Evolutionary conservation across 2,797 vertebrate species (phyloP).

Genomic region (Ibycter americanus): DNA sequence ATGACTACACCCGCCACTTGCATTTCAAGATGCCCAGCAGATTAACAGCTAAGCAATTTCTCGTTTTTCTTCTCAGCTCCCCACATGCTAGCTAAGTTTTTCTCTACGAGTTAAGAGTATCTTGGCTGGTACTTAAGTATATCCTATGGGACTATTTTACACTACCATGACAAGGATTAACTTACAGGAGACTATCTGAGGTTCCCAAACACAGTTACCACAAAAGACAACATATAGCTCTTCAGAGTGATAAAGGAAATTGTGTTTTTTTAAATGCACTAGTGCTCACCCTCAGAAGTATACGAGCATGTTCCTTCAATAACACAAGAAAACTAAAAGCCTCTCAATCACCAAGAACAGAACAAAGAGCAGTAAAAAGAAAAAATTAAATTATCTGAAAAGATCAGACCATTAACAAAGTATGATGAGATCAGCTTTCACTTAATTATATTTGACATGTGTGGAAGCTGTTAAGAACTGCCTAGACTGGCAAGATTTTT

Average conservation of each 20-base stretch:
- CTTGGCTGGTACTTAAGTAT: neutral
- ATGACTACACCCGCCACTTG: neutral
- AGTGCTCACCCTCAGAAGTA: neutral
- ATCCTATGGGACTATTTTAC: neutral
- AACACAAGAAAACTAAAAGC: neutral
- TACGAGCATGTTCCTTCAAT: rapidly evolving
- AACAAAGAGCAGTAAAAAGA: neutral
- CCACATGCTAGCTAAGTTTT: neutral
- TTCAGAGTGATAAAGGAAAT: neutral
- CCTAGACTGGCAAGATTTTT: neutral
- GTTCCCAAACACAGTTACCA: neutral
- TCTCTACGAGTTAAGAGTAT: neutral
- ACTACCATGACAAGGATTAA: neutral
- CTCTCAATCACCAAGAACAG: neutral
- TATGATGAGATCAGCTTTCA: neutral
- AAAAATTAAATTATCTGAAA: neutral
- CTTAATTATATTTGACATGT: neutral
- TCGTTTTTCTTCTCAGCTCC: neutral
- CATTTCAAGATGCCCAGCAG: neutral
- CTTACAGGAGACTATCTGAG: neutral
- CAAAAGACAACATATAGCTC: neutral
- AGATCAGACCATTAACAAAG: neutral
- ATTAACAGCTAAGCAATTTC: neutral
- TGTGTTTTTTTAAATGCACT: neutral
- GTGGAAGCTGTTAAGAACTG: neutral